Percentiles rank a stretch among this genome's conserved stretches.
Evolutionary conservation across 2,888 invertebrate species (phyloP).

Genomic region (Amphipyra berbera): DNA sequence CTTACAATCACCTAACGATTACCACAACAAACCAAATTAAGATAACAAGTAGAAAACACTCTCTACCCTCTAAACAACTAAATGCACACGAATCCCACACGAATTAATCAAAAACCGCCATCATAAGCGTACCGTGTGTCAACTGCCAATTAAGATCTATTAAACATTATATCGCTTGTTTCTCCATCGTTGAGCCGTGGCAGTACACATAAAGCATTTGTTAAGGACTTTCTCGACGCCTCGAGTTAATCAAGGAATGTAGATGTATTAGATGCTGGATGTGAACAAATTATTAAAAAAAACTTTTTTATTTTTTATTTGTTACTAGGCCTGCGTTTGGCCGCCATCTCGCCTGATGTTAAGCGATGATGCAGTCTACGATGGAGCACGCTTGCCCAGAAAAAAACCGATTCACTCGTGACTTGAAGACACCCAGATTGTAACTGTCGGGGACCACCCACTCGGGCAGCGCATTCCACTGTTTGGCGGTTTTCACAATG

Average conservation of each 20-base stretch:
- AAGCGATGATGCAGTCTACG: too few relatives aligned
- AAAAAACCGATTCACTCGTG: too few relatives aligned
- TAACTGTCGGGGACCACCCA: too few relatives aligned
- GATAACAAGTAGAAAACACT: background rate
- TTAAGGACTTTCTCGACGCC: conserved; percentile 78
- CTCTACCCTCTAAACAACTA: conserved; percentile 6
- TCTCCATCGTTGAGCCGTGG: conserved; percentile 73
- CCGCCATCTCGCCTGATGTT: too few relatives aligned
- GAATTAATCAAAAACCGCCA: conserved; percentile 58
- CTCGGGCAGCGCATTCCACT: too few relatives aligned
- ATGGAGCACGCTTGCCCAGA: too few relatives aligned
- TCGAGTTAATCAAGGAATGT: conserved; percentile 65
- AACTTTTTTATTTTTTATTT: too few relatives aligned
- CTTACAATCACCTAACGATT: too few relatives aligned
- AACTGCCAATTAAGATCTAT: conserved; percentile 82
- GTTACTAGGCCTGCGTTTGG: too few relatives aligned
- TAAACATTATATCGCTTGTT: conserved; percentile 76
- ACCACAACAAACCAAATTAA: background rate
- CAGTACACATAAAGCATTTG: conserved; percentile 78
- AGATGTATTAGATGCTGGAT: conserved; percentile 26
- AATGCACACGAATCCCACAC: conserved; percentile 57
- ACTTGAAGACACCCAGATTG: too few relatives aligned
- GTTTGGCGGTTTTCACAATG: too few relatives aligned
- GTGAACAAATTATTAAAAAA: background rate
- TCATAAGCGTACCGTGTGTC: conserved; percentile 60